These are phyloP conservation scores for Magallana angulata DNA, from an alignment of 1,140 invertebrate species.

Conservation along the genomic window DNA sequence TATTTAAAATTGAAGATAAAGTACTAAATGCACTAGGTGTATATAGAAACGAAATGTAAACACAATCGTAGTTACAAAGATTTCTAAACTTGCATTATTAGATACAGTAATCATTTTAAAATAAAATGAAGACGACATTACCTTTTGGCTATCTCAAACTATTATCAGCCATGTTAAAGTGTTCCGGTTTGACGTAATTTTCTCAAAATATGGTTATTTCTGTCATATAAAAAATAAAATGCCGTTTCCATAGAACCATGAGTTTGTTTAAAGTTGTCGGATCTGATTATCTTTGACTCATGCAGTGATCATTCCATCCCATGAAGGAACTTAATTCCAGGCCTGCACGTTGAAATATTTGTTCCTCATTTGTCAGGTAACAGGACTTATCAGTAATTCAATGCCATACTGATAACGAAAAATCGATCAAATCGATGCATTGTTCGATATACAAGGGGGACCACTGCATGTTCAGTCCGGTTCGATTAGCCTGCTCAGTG, in stretches of 20 bases:
- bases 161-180: neutral
- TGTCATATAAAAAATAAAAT: neutral
- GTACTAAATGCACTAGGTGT: neutral
- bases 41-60: neutral
- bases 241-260: neutral
- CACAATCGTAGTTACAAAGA: conserved; percentile 1
- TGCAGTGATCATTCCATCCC: neutral
- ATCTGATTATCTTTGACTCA: neutral
- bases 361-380: neutral
- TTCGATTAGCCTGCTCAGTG: neutral
- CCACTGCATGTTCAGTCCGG: neutral
- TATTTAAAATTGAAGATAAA: neutral
- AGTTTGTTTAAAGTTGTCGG: neutral
- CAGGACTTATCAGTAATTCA: conserved; percentile 2
- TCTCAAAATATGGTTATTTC: neutral
- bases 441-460: neutral
- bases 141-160: no score
- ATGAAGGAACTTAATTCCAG: neutral
- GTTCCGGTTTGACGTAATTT: neutral
- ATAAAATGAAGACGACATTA: no score
- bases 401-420: conserved; percentile 13
- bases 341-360: neutral
- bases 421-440: neutral
- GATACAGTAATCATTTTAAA: no score
- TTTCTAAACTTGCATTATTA: neutral